Evolutionary conservation across 2,888 invertebrate genomes (phyloP).

Genomic region (Amblyjoppa proteus): DNA sequence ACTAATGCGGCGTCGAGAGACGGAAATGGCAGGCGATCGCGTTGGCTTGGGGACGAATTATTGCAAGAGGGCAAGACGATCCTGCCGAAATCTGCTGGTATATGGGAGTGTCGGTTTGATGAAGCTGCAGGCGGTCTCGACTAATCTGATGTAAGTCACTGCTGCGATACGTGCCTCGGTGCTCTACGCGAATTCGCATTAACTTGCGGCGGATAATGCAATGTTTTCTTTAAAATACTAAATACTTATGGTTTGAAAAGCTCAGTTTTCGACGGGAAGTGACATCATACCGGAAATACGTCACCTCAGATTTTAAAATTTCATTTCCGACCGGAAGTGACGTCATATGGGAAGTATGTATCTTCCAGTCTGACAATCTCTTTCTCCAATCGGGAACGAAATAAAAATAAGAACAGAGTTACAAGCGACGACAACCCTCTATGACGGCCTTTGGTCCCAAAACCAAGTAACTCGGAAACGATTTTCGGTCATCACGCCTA

Average conservation of each 20-base stretch:
- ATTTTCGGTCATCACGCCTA: background rate
- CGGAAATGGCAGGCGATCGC: conserved; percentile 37
- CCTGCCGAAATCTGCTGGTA: conserved; percentile 40
- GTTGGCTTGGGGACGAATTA: conserved; percentile 56
- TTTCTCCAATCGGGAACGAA: background rate
- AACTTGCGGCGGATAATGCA: no score
- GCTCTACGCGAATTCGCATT: background rate
- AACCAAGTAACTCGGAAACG: background rate
- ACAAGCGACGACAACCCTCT: background rate
- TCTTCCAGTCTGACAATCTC: no score
- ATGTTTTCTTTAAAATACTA: no score
- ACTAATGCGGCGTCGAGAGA: conserved; percentile 27
- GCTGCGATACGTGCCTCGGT: background rate
- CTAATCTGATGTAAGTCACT: conserved; percentile 11
- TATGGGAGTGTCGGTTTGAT: conserved; percentile 33
- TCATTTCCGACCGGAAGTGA: no score
- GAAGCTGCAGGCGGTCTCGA: conserved; percentile 7
- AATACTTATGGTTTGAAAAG: no score
- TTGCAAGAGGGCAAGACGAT: conserved; percentile 55
- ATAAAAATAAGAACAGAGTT: background rate
- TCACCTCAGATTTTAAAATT: no score
- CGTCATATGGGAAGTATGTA: no score
- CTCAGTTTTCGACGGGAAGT: no score
- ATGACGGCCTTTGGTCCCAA: background rate
- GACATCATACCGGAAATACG: no score